A percentile compares a stretch with the other conserved stretches of the same genome.
phyloP scores from a whole-genome alignment of 2,888 invertebrate species.

The Agonopterix heracliana region DNA sequence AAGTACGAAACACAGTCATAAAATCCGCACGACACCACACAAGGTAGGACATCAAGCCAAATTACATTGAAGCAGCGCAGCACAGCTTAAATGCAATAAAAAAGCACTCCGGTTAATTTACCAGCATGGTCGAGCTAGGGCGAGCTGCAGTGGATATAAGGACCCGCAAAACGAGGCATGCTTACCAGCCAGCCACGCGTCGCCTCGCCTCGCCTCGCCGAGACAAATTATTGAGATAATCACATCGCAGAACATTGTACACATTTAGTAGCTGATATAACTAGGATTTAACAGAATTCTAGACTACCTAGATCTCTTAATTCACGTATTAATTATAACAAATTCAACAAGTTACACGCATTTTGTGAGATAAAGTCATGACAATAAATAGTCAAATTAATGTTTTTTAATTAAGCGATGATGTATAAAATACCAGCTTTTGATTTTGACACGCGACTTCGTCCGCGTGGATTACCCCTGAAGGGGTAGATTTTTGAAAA shows the following conservation, averaged over 20 bases:
- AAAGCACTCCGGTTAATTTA: slow-evolving; percentile 60
- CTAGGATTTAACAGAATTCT: slow-evolving; percentile 9
- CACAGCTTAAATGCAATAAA: slow-evolving; percentile 55
- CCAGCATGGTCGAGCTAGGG: slow-evolving; percentile 30
- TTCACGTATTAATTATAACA: too few species aligned
- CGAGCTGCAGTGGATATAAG: slow-evolving; percentile 33
- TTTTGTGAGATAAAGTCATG: too few species aligned
- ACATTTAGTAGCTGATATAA: not conserved
- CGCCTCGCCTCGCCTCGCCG: slow-evolving; percentile 23
- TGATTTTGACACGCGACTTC: too few species aligned
- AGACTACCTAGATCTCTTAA: not conserved
- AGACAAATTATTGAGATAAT: slow-evolving; percentile 43
- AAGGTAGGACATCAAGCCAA: slow-evolving; percentile 8
- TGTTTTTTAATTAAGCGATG: too few species aligned
- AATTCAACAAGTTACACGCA: too few species aligned
- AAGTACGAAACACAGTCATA: not conserved
- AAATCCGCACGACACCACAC: not conserved
- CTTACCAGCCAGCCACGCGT: not conserved
- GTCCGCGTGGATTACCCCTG: too few species aligned
- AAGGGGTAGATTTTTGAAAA: too few species aligned
- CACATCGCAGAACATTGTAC: slow-evolving; percentile 23
- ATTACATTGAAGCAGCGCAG: slow-evolving; percentile 36
- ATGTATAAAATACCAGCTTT: too few species aligned
- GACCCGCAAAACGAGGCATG: slow-evolving; percentile 13
- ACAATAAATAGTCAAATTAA: too few species aligned